Base-by-base conservation (phyloP, 2,888 invertebrate species). In the Pyrgus malvae region DNA sequence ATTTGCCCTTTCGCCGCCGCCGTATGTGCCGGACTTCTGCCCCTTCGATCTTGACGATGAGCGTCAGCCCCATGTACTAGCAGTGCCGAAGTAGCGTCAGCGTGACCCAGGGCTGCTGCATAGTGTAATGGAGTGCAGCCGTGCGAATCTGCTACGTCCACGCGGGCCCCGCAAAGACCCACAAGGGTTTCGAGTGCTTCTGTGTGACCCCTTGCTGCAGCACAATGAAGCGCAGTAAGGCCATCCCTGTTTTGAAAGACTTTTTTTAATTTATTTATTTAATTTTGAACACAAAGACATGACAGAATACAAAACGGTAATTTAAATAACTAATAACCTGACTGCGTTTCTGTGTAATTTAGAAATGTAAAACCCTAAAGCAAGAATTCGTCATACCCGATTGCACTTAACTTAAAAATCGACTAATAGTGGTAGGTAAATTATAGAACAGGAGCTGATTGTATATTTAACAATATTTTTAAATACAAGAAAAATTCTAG, bases 61-160 rank as follows among this genome's bases (percentile, higher is more conserved):
- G 97, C 94, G 78, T 98, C 95, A 0, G 98, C 97, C 0, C 97
- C 97, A 61, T 96, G 94, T 58, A 95, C 94, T n/a, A 99, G 89
- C 35, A 99, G 90, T 2, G 97, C 91, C 2, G 96, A 94, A 0
- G 98, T 98, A 12, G 98, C 97, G 74, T 98, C 98, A 0, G 97
- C 96, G 76, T 99, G 99, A 0, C 99, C 98, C 48, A 99, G 89
- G 0, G 99, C 98, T 1, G 98, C 97, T 2, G 99, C 97, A 76
- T 99, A 99, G 83, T 99, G 99, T 19, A 99, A 84, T 0, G 99
- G 96, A 0, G 99, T 98, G 76, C 98, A 99, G 0, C 98, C 98
- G 76, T 98, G 98, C 42, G 95, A 95, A 81, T 99, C 99, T 14
- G 95, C 94, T 9, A 96, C 93, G 80, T 99, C 98, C 0, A 97